A percentile compares a stretch with the other conserved stretches of the same genome.
Evolutionary conservation across 2,888 invertebrate species (phyloP).

Genomic region (Ophion ellenae): DNA sequence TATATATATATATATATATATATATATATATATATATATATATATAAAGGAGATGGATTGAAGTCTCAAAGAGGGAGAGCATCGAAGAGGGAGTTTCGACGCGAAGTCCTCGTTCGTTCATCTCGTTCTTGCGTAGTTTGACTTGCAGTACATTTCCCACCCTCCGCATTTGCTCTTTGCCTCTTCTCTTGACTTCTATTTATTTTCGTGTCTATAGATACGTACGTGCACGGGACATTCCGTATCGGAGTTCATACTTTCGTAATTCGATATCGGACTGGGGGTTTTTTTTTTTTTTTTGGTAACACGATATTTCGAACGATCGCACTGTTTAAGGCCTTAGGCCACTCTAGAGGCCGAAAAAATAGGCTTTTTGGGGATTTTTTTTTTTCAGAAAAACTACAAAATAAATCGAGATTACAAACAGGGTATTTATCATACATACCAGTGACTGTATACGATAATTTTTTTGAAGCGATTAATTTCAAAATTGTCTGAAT

Average conservation of each 20-base stretch:
- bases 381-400: no score
- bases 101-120: slow-evolving; percentile 31
- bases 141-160: slow-evolving; percentile 39
- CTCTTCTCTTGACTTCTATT: slow-evolving; percentile 32
- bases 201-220: slow-evolving; percentile 13
- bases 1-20: not conserved
- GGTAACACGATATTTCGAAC: not conserved
- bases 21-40: not conserved
- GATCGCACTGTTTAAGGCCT: not conserved
- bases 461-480: no score
- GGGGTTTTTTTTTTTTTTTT: not conserved
- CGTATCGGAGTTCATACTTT: not conserved
- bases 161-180: slow-evolving; percentile 19
- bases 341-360: no score
- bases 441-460: no score
- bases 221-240: not conserved
- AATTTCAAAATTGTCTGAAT: no score
- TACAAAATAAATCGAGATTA: no score
- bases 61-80: slow-evolving; percentile 5
- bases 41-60: not conserved
- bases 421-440: no score
- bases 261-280: not conserved
- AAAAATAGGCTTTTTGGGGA: no score
- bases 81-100: slow-evolving; percentile 28
- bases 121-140: slow-evolving; percentile 55